Evolutionary conservation across 2,113 vertebrate genomes (phyloP), one percentile per base, ranked within the genome.

Genomic region (Paralichthys olivaceus): DNA sequence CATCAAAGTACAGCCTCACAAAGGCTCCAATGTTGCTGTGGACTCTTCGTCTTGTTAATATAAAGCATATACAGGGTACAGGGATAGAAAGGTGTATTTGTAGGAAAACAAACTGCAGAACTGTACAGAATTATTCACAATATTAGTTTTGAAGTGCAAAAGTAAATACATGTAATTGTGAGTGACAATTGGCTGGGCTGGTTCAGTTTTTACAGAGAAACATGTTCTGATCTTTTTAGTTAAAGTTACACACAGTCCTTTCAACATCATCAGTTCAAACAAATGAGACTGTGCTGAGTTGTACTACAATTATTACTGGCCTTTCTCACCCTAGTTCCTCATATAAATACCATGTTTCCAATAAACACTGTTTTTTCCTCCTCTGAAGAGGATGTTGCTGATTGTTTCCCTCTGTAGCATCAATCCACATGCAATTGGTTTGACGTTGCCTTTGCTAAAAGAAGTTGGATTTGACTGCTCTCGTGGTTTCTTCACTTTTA

Each of bases 371-470:
- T 62, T 70, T 32, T 73, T 77, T 59, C 14, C 47, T 29, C 19
- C 58, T 67, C 62, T 74, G 28, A 66, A 28, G 32, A 62, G 69
- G 68, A 72, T 64, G 70, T 53, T 37, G 26, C 9, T 13, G 58
- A 47, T 69, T 12, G 63, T 51, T 28, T 71, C 47, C 20, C 34
- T 72, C 19, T 66, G 43, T 9, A 49, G 11, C 55, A 55, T 69
- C 32, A 65, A 26, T 29, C 40, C 43, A 80, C 57, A 77, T 37
- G 49, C 23, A 62, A 28, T 4, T 59, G 17, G 2, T 57, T 73
- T 49, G 13, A 55, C 8, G 28, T 49, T 29, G 23, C 22, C 26
- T 54, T 75, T 34, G 43, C 11, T 32, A 65, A 56, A 67, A 45
- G 1, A 43, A 28, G 17, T 20, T 51, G 20, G 14, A 67, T 51